Evolutionary conservation across 2,113 vertebrate genomes (phyloP).

Genomic region (Enhydra lutris): DNA sequence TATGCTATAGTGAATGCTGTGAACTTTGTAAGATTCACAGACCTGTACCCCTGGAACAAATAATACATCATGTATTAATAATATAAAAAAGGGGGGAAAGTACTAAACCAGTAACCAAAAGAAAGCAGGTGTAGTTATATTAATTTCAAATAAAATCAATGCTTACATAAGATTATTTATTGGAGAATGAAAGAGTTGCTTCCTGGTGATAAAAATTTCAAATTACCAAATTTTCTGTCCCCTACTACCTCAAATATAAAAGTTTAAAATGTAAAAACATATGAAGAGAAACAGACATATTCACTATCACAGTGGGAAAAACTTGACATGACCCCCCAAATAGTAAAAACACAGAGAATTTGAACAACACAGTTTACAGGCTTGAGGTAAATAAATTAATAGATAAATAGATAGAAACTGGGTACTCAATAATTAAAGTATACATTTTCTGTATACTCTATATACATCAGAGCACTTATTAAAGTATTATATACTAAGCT

Average conservation of each 20-base stretch:
- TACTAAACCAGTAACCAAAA: background rate
- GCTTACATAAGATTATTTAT: background rate
- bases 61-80: too few species aligned
- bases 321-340: background rate
- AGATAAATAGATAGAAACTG: background rate
- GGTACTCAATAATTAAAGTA: background rate
- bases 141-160: background rate
- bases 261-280: background rate
- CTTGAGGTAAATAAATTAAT: background rate
- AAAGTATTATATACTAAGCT: background rate
- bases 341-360: background rate
- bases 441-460: background rate
- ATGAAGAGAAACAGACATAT: background rate
- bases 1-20: too few species aligned
- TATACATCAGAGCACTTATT: background rate
- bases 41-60: too few species aligned
- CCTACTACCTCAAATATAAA: background rate
- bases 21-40: too few species aligned
- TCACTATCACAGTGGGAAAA: background rate
- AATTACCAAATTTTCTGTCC: background rate
- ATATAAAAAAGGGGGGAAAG: too few species aligned
- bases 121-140: background rate
- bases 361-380: background rate
- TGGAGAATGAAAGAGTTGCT: background rate
- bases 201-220: background rate